These are phyloP conservation scores for Hemibagrus guttatus DNA, from an alignment of 2,797 vertebrate species.

Conservation along the genomic window DNA sequence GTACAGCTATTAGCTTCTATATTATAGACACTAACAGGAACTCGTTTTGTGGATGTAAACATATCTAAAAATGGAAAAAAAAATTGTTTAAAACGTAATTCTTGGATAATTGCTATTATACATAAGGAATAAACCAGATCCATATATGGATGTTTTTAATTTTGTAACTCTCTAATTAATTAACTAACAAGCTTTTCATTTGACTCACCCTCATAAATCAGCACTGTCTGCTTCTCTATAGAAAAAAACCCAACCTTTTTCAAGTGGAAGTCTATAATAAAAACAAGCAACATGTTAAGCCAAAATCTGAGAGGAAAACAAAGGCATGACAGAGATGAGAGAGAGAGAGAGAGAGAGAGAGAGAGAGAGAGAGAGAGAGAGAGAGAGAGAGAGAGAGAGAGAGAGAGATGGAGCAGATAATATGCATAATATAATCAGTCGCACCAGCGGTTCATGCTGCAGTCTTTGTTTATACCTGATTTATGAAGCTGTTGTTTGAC, in stretches of 20 bases:
- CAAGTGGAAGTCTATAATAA: background rate
- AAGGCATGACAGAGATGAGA: background rate
- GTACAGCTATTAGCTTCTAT: background rate
- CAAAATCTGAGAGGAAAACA: background rate
- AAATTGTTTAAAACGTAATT: background rate
- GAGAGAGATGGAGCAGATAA: background rate
- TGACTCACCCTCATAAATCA: background rate
- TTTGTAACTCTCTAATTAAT: background rate
- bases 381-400: background rate
- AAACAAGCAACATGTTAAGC: too few species aligned
- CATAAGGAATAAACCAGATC: background rate
- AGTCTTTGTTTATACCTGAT: slow-evolving; percentile 10
- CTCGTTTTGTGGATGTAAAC: background rate
- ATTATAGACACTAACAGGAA: background rate
- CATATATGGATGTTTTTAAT: background rate
- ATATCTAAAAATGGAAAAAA: background rate
- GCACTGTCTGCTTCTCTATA: background rate
- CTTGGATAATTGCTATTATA: background rate
- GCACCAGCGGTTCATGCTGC: background rate
- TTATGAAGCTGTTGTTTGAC: slow-evolving; percentile 13
- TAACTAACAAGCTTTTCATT: background rate
- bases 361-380: background rate
- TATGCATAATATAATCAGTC: slow-evolving; percentile 10
- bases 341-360: background rate
- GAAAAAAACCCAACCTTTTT: background rate